Conservation (phyloP, 2,888 invertebrate genomes). For the Anagyrus pseudococci region DNA sequence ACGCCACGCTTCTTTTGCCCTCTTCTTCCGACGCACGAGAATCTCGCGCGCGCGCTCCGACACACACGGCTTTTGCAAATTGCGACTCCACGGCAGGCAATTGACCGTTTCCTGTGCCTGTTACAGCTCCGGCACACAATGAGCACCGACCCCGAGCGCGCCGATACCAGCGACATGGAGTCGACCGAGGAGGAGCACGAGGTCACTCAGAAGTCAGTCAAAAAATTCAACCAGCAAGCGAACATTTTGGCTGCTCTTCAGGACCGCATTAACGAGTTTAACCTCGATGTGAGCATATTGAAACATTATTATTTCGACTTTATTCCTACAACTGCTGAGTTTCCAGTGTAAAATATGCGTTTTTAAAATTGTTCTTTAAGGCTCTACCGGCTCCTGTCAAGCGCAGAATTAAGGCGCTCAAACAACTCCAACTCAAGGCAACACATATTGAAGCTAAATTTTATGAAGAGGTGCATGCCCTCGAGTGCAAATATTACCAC, state of each 20-base stretch:
- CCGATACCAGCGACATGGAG: constrained; percentile 72
- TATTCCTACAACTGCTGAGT: constrained; percentile 1
- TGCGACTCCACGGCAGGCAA: too few species aligned
- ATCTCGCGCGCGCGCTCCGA: too few species aligned
- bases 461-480: constrained; percentile 89
- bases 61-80: too few species aligned
- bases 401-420: constrained; percentile 81
- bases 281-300: constrained; percentile 62
- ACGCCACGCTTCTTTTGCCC: too few species aligned
- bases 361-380: constrained; percentile 14
- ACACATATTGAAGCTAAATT: constrained; percentile 90
- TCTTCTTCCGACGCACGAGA: too few species aligned
- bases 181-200: constrained; percentile 72
- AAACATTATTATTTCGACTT: constrained; percentile 11
- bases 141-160: constrained; percentile 72
- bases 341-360: constrained; percentile 2
- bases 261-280: constrained; percentile 67
- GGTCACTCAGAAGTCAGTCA: constrained; percentile 56
- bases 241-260: constrained; percentile 67
- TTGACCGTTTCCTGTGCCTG: too few species aligned
- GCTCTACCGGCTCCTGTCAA: constrained; percentile 75
- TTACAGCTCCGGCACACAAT: constrained; percentile 56
- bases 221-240: neutral
- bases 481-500: constrained; percentile 90
- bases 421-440: constrained; percentile 84